Base-by-base conservation (phyloP, 2,113 vertebrate genomes). In the Bubo bubo region DNA sequence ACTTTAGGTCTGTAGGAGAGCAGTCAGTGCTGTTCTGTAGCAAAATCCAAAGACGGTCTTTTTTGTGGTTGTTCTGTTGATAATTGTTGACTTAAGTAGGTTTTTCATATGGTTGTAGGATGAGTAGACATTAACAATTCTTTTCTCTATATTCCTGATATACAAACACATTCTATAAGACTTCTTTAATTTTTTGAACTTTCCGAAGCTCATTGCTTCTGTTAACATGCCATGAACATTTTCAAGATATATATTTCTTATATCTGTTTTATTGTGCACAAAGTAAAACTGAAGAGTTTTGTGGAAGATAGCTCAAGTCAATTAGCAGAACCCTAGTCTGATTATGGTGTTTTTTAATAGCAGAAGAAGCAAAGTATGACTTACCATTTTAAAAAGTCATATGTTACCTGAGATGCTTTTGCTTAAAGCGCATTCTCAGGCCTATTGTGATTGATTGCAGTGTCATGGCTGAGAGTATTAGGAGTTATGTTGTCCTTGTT, bases 151-250 rank as follows among this genome's bases (percentile, higher is more conserved):
- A 2, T 89, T 58, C 13, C 15, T n/a, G 22, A 7, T 47, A 34
- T 7, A 55, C 3, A 81, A 18, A 76, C 27, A 45, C 0, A 0
- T 49, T 70, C 45, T 62, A 1, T 59, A 73, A 62, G 34, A 5
- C 11, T 45, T 63, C 47, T 37, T 37, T 9, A 28, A 28, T 22
- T 43, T 84, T 79, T 17, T 45, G 0, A 3, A 14, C 55, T 63
- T 92, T 86, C 8, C 16, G 43, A 21, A 79, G 26, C 4, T 81
- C 12, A 8, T 52, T 67, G 26, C 88, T 93, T 85, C 8, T 59
- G 0, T 66, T 73, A 88, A 55, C 16, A 32, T 24, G 14, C 32
- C 11, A 22, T n/a, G 12, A 81, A 73, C 1, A 0, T 68, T 91
- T 93, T 55, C 18, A 49, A 85, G n/a, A 13, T 1, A 1, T 45